Conservation (phyloP, 2,797 vertebrate species). For the Calcarius lapponicus region DNA sequence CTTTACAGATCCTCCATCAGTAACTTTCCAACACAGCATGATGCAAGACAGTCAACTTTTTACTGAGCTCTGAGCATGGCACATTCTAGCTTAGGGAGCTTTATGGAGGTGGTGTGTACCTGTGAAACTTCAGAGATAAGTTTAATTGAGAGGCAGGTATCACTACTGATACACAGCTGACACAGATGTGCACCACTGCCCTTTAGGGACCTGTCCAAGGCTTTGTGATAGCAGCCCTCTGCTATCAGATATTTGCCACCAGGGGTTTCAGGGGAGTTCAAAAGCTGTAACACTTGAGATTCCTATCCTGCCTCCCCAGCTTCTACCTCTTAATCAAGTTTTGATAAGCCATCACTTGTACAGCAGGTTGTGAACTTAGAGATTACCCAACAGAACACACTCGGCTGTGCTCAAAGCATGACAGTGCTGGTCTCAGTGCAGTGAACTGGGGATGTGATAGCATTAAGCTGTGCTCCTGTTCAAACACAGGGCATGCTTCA, state of each 20-base stretch:
- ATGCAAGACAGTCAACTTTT: neutral
- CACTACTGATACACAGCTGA: neutral
- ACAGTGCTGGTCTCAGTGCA: neutral
- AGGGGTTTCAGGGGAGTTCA: neutral
- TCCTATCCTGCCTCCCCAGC: neutral
- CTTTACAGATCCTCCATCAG: neutral
- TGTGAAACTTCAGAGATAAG: neutral
- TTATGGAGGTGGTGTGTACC: neutral
- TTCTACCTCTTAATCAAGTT: conserved; percentile 18
- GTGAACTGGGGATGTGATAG: neutral
- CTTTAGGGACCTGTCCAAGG: neutral
- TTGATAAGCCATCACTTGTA: conserved; percentile 16
- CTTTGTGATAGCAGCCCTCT: neutral
- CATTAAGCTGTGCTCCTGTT: neutral
- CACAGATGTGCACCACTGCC: neutral
- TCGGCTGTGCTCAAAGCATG: neutral
- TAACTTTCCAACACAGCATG: neutral
- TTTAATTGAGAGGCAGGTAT: neutral
- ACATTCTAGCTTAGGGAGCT: neutral
- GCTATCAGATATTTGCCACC: neutral
- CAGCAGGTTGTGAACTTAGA: neutral
- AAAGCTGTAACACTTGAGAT: neutral
- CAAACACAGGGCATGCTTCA: neutral
- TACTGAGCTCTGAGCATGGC: neutral
- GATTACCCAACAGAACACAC: neutral